A percentile compares a stretch with the other conserved stretches of the same genome.
These are phyloP conservation scores for Sanderia malayensis DNA, from an alignment of 30 jellyfish, hydroid and myxozoan species.

Conservation along the genomic window DNA sequence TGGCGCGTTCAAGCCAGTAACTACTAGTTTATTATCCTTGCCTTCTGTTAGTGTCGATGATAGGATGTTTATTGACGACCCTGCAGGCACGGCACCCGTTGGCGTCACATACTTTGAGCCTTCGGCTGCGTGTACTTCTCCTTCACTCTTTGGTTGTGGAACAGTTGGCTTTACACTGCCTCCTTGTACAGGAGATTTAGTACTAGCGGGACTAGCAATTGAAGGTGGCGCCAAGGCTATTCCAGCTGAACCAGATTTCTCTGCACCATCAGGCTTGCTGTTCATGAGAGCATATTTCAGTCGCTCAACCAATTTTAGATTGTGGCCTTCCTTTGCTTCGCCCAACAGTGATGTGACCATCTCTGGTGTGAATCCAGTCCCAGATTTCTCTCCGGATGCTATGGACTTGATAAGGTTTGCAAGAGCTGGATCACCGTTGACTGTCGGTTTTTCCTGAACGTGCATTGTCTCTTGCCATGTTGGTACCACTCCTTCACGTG, in stretches of 20 bases:
- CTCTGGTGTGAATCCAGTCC: conserved; percentile 59
- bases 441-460: conserved; percentile 45
- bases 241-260: conserved; percentile 76
- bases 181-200: conserved; percentile 50
- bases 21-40: conserved; percentile 53
- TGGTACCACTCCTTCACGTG: conserved; percentile 67
- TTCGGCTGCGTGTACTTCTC: conserved; percentile 45
- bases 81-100: conserved; percentile 81
- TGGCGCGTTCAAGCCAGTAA: conserved; percentile 51
- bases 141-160: conserved; percentile 53
- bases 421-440: conserved; percentile 32
- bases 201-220: conserved; percentile 66
- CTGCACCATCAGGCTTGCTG: conserved; percentile 47
- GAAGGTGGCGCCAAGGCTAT: conserved; percentile 63
- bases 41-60: conserved; percentile 48
- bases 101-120: conserved; percentile 63
- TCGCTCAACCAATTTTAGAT: conserved; percentile 42
- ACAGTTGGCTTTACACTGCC: conserved; percentile 40
- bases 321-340: conserved; percentile 57
- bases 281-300: conserved; percentile 39
- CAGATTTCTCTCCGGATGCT: conserved; percentile 65
- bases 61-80: conserved; percentile 69
- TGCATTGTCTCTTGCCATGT: conserved; percentile 54
- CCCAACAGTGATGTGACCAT: conserved; percentile 34
- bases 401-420: conserved; percentile 32